A percentile compares a stretch with the other conserved stretches of the same genome.
These are phyloP conservation scores for Vultur gryphus DNA, from an alignment of 2,797 vertebrate genomes.

Conservation along the genomic window DNA sequence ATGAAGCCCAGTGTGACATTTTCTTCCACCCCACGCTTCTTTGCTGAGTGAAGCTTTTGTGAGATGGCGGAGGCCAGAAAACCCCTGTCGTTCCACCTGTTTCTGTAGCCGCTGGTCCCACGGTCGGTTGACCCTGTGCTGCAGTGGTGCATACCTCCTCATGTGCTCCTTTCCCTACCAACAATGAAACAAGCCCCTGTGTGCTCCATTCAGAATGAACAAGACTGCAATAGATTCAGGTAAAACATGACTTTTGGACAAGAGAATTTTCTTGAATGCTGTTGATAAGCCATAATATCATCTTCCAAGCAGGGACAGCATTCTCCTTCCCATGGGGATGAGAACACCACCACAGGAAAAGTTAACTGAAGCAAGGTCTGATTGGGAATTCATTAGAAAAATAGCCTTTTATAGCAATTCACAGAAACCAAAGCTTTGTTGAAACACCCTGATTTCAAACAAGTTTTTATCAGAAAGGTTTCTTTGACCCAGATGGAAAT, in stretches of 20 bases:
- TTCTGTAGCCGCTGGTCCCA: background rate
- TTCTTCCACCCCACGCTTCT: slow-evolving; percentile 48
- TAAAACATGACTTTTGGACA: background rate
- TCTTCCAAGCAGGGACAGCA: background rate
- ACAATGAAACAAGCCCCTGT: background rate
- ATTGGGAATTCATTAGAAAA: background rate
- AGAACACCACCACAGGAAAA: background rate
- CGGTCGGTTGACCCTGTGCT: accelerated
- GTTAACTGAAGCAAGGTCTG: background rate
- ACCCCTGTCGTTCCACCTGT: background rate
- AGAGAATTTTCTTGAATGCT: background rate
- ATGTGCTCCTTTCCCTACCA: background rate
- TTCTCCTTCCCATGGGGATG: background rate
- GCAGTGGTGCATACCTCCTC: background rate
- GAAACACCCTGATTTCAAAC: background rate
- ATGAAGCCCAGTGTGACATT: slow-evolving; percentile 46
- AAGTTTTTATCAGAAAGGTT: background rate
- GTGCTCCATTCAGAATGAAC: background rate
- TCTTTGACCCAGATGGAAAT: background rate
- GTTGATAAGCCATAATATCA: background rate
- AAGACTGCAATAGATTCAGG: background rate
- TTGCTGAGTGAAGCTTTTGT: slow-evolving; percentile 52
- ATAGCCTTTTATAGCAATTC: background rate
- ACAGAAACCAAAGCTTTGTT: background rate
- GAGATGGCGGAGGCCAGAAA: background rate